Conservation (phyloP, 1,140 invertebrate species). For the Zaprionus kolodkinae region DNA sequence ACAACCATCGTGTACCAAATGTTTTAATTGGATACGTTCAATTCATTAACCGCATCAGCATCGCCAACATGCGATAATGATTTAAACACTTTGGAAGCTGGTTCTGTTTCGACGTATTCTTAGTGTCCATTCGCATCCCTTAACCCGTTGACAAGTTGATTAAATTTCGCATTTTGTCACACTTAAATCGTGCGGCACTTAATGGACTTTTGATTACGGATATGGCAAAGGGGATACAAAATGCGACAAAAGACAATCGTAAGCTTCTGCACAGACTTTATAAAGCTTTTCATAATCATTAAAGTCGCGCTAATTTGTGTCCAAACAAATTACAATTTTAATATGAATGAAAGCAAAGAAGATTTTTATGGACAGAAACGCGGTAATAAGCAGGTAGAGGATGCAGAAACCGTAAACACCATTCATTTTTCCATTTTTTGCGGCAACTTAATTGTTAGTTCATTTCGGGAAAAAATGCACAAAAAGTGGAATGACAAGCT, state of each 20-base stretch:
- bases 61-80: no score
- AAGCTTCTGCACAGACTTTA: constrained; percentile 22
- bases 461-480: constrained; percentile 46
- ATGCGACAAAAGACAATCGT: constrained; percentile 19
- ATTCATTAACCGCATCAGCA: no score
- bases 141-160: constrained; percentile 67
- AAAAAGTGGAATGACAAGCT: constrained; percentile 68
- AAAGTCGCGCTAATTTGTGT: constrained; percentile 71
- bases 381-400: neutral
- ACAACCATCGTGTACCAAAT: no score
- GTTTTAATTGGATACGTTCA: no score
- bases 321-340: constrained; percentile 76
- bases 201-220: constrained; percentile 57
- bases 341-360: constrained; percentile 35
- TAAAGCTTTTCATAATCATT: constrained; percentile 47
- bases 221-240: constrained; percentile 1
- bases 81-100: no score
- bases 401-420: constrained; percentile 1
- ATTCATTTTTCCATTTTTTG: constrained; percentile 33
- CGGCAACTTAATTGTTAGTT: constrained; percentile 68
- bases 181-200: constrained; percentile 57
- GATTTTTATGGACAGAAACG: neutral
- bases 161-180: constrained; percentile 68
- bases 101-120: neutral
- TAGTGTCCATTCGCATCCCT: constrained; percentile 37